Evolutionary conservation across 2,888 invertebrate species (phyloP), one percentile per base, ranked within the genome.

Genomic region (Drosophila birchii): DNA sequence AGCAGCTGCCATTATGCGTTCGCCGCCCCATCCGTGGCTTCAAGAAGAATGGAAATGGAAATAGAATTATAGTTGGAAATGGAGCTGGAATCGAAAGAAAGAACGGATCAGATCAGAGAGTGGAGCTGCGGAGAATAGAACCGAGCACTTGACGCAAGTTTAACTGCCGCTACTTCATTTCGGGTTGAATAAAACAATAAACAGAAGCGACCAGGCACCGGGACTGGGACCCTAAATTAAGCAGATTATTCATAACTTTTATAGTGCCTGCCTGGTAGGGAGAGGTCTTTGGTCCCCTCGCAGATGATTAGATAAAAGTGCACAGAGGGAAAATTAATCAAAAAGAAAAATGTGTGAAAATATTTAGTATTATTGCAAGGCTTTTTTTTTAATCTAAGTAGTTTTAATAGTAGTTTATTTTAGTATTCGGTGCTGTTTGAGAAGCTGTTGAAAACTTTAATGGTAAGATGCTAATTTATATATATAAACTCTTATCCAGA

Each of bases 181-280:
- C 44, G 74, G 68, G 70, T 80, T 81, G 78, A 81, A 87, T 75
- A 84, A 76, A 85, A 88, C 87, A 81, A 86, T 88, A 88, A 85
- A 86, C 80, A 54, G 62, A 57, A 47, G 84, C 68, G 76, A 56
- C 36, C 66, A 73, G 71, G 54, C 58, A 49, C 57, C 58, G 36
- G 56, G 66, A 66, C 45, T 36, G 68, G 39, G 55, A 49, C 72
- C 64, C 56, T 43, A 70, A 85, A 78, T 71, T 64, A 78, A 78
- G 77, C 68, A 69, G 86, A 86, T 86, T 86, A 88, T 84, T 86
- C 88, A 86, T 80, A 86, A 68, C 79, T 61, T 79, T 84, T 81
- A 67, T 66, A 44, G 67, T 23, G 67, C 59, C 75, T 29, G 32
- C 49, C 26, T 12, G 34, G 51, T 53, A 44, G 39, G 38, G 29